phyloP scores from a whole-genome alignment of 2,113 vertebrate species.

The Corapipo altera region DNA sequence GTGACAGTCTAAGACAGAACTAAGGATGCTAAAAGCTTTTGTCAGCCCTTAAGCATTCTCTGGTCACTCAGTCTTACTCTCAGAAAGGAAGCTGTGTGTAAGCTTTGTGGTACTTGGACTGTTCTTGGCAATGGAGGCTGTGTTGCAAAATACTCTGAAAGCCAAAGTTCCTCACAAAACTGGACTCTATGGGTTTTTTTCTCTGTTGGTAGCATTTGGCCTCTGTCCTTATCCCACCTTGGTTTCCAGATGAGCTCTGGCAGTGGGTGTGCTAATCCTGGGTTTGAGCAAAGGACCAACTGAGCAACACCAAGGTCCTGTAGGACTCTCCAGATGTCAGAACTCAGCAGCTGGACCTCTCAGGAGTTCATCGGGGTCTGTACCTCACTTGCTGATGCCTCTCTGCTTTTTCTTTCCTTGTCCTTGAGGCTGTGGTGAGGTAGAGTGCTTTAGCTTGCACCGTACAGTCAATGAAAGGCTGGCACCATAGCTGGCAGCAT shows the following conservation, averaged over 20 bases:
- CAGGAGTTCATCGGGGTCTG: not conserved
- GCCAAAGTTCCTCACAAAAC: not conserved
- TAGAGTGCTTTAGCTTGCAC: not conserved
- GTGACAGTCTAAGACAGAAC: constrained; percentile 21
- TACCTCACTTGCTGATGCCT: not conserved
- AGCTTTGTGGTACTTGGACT: not conserved
- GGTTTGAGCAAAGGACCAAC: not conserved
- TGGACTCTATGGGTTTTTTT: not conserved
- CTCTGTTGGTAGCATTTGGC: not conserved
- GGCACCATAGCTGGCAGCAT: not conserved
- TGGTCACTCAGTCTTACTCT: not conserved
- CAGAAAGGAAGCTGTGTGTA: not conserved
- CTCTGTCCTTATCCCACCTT: not conserved
- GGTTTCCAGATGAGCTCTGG: not conserved
- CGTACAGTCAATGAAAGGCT: not conserved
- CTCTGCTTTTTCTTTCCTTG: not conserved
- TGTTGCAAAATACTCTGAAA: not conserved
- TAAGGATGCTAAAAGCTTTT: constrained; percentile 21
- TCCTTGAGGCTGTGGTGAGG: not conserved
- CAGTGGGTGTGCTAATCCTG: not conserved
- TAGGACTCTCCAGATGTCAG: not conserved
- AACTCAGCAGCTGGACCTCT: not conserved
- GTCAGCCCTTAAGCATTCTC: constrained; percentile 29
- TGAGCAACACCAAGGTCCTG: not conserved
- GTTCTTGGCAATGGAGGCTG: not conserved